Conservation (phyloP, 2,888 invertebrate species). For the Machimus rusticus region DNA sequence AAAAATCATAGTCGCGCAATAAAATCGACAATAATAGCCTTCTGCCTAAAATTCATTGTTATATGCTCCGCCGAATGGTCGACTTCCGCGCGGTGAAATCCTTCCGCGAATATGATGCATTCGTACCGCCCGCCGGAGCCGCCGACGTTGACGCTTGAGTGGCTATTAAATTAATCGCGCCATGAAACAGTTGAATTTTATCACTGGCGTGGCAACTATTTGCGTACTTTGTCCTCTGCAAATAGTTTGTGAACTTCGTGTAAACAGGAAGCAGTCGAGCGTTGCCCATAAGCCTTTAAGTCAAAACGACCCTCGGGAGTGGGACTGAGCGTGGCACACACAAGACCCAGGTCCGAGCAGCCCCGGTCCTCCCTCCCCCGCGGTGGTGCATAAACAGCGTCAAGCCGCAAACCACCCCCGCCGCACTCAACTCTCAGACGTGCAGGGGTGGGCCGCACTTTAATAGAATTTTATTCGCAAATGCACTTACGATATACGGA, state of each 20-base stretch:
- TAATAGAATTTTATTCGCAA: conserved; percentile 48
- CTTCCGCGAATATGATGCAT: neutral
- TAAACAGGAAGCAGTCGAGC: conserved; percentile 5
- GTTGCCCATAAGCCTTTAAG: conserved; percentile 15
- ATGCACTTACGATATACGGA: conserved; percentile 44
- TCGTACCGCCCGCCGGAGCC: neutral
- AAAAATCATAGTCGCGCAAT: neutral
- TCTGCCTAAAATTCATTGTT: neutral
- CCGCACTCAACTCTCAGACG: neutral
- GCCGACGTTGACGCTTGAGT: neutral
- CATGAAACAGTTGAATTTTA: conserved; percentile 6
- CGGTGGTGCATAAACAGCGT: neutral
- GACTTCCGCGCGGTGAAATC: neutral
- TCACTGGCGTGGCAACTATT: conserved; percentile 11
- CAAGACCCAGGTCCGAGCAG: neutral
- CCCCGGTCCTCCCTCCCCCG: neutral
- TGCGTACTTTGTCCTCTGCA: conserved; percentile 14
- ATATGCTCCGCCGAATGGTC: neutral
- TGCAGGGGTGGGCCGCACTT: neutral
- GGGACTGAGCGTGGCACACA: neutral
- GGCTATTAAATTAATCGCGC: conserved; percentile 2
- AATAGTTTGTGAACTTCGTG: conserved; percentile 7
- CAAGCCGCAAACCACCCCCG: neutral
- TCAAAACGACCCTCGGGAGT: conserved; percentile 7
- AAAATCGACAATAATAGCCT: neutral